Base-by-base conservation (phyloP, 2,888 invertebrate genomes). In the Cybosia mesomella region DNA sequence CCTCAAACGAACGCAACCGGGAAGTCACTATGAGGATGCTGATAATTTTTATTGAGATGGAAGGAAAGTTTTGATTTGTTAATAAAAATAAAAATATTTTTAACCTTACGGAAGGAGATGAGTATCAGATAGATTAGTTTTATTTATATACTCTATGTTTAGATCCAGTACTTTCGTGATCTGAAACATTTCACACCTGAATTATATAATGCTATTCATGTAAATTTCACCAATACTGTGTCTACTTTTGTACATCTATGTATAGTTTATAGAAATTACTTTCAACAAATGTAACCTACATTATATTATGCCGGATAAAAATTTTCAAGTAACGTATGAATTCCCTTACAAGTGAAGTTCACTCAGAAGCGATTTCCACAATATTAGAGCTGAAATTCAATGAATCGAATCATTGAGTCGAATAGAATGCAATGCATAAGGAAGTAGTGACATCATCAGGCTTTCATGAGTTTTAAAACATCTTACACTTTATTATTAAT, bases 381-480 rank as follows among this genome's bases (percentile, higher is more conserved):
- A 57, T 68, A 62, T 72, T 66, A 69, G 36, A 64, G 71, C 62
- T 71, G 43, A 49, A 49, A 49, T 76, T 76, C 77, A 78, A 78
- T 75, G 69, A 69, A 67, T 72, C 72, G 67, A 75, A 68, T 77
- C 74, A 79, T 76, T 77, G 75, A 80, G 74, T 72, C 55, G 72
- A 78, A 83, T 82, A 72, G 74, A 83, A 83, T 64, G 81, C 82
- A 83, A 87, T 88, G 88, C 84, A 87, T 85, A 86, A 77, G 78
- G 72, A 83, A 85, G 72, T 63, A 77, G 73, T 67, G 71, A 76
- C 76, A 74, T 80, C 49, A 8, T 75, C 22, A 57, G 32, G 71
- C 63, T 78, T 85, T 82, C 84, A 85, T 88, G 85, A 85, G 88
- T 85, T 85, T 84, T 79, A 77, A 84, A 83, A 49, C n/a, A n/a